Base-by-base conservation (phyloP, 2,888 invertebrate genomes). In the Papilio gigon region DNA sequence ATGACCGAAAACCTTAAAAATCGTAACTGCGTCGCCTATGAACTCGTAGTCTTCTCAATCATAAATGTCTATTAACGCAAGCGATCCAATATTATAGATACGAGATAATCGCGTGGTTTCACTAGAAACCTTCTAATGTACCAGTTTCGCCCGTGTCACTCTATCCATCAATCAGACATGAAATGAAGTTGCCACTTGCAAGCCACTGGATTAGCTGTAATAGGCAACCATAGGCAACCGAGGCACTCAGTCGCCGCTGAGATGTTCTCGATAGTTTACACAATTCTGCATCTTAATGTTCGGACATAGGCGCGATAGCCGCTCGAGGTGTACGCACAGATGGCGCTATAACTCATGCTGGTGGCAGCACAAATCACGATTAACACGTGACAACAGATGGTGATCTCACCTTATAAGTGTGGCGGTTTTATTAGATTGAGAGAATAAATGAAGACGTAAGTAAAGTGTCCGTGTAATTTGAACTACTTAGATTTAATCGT, bases 91-190 rank as follows among this genome's bases (percentile, higher is more conserved):
- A 50, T 65, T 65, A 53, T 27, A 61, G 65, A 53, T 65, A 69
- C 70, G 67, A 72, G 68, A 73, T 71, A 75, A 72, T 72, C 67
- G 56, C 68, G 70, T 71, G 65, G 80, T 85, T 85, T 84, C 83
- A 82, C 81, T 84, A 83, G 84, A 84, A 84, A 84, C 82, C 82
- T 79, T 80, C 80, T 80, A 76, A 74, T 78, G 84, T 84, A 84
- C 86, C 84, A 83, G 86, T 82, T 80, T 81, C 77, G 82, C 79
- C 72, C 70, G 76, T 84, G 87, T 86, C 87, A 81, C 76, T 71
- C 78, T 76, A 85, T 89, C 82, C 80, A 89, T 90, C 89, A 88
- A 88, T 88, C 87, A 82, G 74, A 71, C 76, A 78, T 75, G 77
- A 78, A 80, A 81, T 80, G 77, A 84, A 84, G 78, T 84, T 80